Percentiles rank a stretch among this genome's conserved stretches.
Evolutionary conservation across 2,797 vertebrate species (phyloP).

Genomic region (Morelia viridis): DNA sequence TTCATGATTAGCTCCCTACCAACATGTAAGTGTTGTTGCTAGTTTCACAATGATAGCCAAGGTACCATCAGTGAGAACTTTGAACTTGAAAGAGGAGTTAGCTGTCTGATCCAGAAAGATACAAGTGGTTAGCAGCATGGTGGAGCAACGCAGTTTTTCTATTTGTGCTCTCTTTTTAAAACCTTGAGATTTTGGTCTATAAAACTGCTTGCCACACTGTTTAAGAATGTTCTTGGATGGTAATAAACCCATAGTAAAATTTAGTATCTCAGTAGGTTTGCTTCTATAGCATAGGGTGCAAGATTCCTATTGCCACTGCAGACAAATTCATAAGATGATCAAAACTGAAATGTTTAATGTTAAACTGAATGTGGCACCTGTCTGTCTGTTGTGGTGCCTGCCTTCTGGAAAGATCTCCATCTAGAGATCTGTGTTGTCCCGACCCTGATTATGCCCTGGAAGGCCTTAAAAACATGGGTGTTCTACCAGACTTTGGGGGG

Average conservation of each 20-base stretch:
- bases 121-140: no score
- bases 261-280: not conserved
- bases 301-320: not conserved
- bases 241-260: not conserved
- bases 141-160: no score
- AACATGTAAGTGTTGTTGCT: no score
- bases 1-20: no score
- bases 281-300: not conserved
- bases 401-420: not conserved
- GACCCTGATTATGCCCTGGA: not conserved
- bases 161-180: no score
- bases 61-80: not conserved
- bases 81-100: not conserved
- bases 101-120: no score
- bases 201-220: not conserved
- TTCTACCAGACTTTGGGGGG: not conserved
- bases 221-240: not conserved
- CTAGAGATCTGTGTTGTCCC: no score
- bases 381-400: not conserved
- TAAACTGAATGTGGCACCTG: not conserved
- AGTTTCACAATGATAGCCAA: not conserved
- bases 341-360: not conserved
- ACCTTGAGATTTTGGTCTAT: not conserved
- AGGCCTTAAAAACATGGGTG: not conserved
- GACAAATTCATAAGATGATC: not conserved